A percentile compares a stretch with the other conserved stretches of the same genome.
Evolutionary conservation across 2,113 vertebrate genomes (phyloP).

Genomic region (Fulmarus glacialis): DNA sequence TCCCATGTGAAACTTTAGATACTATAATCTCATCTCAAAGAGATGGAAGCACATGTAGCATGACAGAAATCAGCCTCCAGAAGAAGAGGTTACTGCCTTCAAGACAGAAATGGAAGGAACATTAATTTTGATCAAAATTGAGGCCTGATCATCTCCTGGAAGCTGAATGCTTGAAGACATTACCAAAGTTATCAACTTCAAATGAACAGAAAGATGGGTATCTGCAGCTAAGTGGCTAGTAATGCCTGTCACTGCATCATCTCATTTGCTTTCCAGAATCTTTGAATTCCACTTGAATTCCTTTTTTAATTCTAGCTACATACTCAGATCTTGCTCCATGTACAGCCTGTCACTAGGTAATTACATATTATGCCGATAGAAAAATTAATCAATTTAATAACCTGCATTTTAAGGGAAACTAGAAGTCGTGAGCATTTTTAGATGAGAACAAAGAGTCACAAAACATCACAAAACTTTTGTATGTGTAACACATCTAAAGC

Average conservation of each 20-base stretch:
- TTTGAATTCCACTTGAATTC: not conserved
- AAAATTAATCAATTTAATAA: not conserved
- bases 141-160: not conserved
- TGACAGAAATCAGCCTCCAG: not conserved
- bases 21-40: not conserved
- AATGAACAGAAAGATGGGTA: not conserved
- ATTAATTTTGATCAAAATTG: not conserved
- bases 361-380: not conserved
- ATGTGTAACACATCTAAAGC: not conserved
- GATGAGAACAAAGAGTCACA: not conserved
- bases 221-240: not conserved
- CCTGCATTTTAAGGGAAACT: not conserved
- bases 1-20: not conserved
- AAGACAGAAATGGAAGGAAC: not conserved
- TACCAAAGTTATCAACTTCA: not conserved
- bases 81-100: not conserved
- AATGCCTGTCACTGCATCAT: not conserved
- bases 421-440: not conserved
- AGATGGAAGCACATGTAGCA: not conserved
- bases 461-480: not conserved
- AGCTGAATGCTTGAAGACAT: not conserved
- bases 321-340: not conserved
- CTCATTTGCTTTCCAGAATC: not conserved
- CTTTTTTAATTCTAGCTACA: not conserved
- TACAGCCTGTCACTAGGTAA: not conserved